Percentiles rank a stretch among this genome's conserved stretches.
Conservation (phyloP, 2,113 vertebrate genomes). For the Glaucomys volans region DNA sequence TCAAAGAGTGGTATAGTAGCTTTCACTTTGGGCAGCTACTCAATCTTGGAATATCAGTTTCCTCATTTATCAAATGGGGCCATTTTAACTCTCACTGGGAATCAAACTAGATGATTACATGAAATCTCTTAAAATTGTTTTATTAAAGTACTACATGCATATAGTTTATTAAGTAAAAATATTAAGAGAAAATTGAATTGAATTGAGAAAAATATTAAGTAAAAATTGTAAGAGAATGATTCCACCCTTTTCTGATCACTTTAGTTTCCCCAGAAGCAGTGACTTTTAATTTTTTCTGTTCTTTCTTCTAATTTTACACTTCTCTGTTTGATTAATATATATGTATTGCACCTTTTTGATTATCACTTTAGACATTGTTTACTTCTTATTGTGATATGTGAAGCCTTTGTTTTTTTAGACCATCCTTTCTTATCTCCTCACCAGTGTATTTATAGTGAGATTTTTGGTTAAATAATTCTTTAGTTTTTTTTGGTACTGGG, state of each 20-base stretch:
- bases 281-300: not conserved
- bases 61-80: not conserved
- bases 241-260: not conserved
- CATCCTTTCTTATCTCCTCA: not conserved
- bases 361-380: not conserved
- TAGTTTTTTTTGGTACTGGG: not conserved
- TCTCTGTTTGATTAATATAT: not conserved
- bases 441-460: not conserved
- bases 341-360: not conserved
- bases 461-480: constrained; percentile 51
- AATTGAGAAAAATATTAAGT: too few species aligned
- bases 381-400: not conserved
- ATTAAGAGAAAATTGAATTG: constrained; percentile 3
- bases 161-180: not conserved
- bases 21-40: not conserved
- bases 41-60: not conserved
- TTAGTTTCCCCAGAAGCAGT: not conserved
- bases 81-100: not conserved
- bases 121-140: not conserved
- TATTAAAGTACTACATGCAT: not conserved
- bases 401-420: not conserved
- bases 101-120: not conserved
- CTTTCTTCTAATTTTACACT: constrained; percentile 7
- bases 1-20: too few species aligned
- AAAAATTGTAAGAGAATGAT: not conserved